Evolutionary conservation across 2,113 vertebrate genomes (phyloP).

Genomic region (Gasterosteus aculeatus): DNA sequence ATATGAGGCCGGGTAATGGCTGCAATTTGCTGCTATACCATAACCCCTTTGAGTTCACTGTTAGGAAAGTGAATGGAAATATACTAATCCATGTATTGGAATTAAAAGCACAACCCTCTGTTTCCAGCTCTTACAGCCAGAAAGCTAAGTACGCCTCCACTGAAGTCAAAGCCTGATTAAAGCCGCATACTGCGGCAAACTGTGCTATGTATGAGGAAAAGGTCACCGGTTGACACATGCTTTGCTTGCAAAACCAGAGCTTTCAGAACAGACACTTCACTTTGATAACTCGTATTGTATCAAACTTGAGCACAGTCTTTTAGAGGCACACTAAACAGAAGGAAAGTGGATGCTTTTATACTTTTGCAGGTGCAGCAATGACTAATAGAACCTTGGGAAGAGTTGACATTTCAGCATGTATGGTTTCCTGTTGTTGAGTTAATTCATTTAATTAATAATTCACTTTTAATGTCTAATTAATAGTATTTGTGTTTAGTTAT

Average conservation of each 20-base stretch:
- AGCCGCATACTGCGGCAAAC: constrained; percentile 57
- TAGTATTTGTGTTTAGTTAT: too few species aligned
- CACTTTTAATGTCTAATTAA: too few species aligned
- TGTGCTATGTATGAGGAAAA: constrained; percentile 56
- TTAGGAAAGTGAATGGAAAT: constrained; percentile 57
- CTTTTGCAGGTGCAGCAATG: not conserved
- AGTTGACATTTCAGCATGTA: not conserved
- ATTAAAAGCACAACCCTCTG: constrained; percentile 59
- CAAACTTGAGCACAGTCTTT: constrained; percentile 19
- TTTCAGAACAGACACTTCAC: constrained; percentile 45
- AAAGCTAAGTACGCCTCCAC: constrained; percentile 43
- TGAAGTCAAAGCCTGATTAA: constrained; percentile 59
- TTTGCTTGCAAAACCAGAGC: constrained; percentile 60
- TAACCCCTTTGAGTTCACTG: constrained; percentile 61
- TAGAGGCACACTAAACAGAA: not conserved
- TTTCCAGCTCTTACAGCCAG: constrained; percentile 50
- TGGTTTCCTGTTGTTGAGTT: not conserved
- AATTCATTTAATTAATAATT: not conserved
- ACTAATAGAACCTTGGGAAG: not conserved
- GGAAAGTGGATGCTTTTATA: constrained; percentile 8
- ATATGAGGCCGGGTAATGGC: constrained; percentile 56
- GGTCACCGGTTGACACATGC: constrained; percentile 62
- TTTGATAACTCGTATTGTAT: constrained; percentile 36
- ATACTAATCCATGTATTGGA: constrained; percentile 61
- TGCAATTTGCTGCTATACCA: constrained; percentile 45